Conservation (phyloP, 2,888 invertebrate genomes). For the Thelaira solivaga region DNA sequence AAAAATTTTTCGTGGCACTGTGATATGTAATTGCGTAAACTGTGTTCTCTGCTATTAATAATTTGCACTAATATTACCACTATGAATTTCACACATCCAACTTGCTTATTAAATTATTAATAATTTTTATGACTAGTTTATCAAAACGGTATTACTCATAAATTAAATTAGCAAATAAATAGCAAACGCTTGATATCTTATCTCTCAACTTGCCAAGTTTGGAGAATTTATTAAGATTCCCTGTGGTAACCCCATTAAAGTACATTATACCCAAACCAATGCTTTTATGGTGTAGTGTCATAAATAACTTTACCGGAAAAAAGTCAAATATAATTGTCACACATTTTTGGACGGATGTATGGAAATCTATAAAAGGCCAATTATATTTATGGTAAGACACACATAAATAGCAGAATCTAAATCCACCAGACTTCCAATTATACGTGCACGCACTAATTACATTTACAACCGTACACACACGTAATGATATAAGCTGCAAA, state of each 20-base stretch:
- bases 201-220: not conserved
- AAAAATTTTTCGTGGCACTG: no score
- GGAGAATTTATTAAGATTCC: not conserved
- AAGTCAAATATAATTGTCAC: not conserved
- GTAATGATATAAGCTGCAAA: conserved; percentile 18
- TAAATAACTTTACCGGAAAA: no score
- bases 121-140: no score
- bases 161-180: not conserved
- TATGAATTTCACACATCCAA: no score
- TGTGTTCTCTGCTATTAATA: no score
- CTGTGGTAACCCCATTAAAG: not conserved
- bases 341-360: conserved; percentile 44
- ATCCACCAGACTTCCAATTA: not conserved
- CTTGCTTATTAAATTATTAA: no score
- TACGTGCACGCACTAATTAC: conserved; percentile 14
- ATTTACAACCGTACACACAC: not conserved
- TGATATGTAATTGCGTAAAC: no score
- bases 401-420: conserved; percentile 13
- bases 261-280: no score
- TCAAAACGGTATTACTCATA: no score
- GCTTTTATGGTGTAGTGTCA: no score
- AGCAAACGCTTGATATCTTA: not conserved
- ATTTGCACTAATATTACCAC: no score
- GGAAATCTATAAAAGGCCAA: conserved; percentile 43
- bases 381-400: conserved; percentile 9